These are phyloP conservation scores for Microchirus variegatus DNA, from an alignment of 2,797 vertebrate genomes.

Conservation along the genomic window DNA sequence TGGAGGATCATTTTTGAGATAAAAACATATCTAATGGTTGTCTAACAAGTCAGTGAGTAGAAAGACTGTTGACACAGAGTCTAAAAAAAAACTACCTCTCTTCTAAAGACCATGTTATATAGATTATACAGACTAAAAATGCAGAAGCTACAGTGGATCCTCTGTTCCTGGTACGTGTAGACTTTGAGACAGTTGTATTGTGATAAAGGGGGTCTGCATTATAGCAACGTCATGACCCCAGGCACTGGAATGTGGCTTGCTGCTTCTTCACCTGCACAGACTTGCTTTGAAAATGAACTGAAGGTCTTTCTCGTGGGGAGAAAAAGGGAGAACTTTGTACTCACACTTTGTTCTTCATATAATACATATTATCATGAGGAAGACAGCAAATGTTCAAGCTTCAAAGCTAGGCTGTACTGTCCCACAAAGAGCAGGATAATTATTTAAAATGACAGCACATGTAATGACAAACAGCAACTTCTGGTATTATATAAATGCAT, in stretches of 20 bases:
- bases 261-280: constrained; percentile 76
- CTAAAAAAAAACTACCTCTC: neutral
- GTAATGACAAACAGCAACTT: too few relatives aligned
- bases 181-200: constrained; percentile 18
- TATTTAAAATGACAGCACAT: neutral
- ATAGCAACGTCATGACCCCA: constrained; percentile 50
- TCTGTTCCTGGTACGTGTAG: constrained; percentile 7
- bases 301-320: constrained; percentile 6
- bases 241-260: constrained; percentile 70
- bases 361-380: neutral
- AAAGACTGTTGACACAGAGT: neutral
- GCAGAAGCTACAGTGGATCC: neutral
- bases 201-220: constrained; percentile 53
- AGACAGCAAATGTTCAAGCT: neutral
- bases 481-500: neutral
- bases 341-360: constrained; percentile 4
- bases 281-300: constrained; percentile 63
- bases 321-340: constrained; percentile 6
- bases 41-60: neutral
- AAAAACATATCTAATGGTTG: neutral
- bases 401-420: neutral
- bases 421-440: too few relatives aligned
- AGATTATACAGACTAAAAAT: neutral
- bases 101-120: neutral
- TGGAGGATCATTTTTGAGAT: neutral